phyloP scores from a whole-genome alignment of 2,888 invertebrate genomes.

The Diarsia rubi region DNA sequence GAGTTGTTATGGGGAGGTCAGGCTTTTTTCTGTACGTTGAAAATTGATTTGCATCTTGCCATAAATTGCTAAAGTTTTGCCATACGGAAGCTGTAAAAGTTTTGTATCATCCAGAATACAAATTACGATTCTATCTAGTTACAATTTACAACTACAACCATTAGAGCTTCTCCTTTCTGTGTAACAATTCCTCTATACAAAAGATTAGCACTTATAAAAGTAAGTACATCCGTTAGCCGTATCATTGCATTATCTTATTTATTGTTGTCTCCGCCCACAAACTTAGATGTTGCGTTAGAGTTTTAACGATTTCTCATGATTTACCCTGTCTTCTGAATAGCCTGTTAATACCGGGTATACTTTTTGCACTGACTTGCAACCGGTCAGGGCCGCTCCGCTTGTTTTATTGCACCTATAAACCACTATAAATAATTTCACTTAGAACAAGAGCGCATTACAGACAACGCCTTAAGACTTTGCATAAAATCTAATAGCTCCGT shows the following conservation, averaged over 20 bases:
- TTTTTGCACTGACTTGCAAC: constrained; percentile 83
- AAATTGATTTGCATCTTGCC: neutral
- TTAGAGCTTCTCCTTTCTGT: constrained; percentile 25
- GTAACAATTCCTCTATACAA: constrained; percentile 19
- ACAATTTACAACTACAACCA: constrained; percentile 13
- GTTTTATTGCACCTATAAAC: constrained; percentile 65
- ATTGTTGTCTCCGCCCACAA: constrained; percentile 76
- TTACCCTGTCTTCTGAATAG: constrained; percentile 74
- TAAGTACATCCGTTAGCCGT: constrained; percentile 58
- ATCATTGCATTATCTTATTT: constrained; percentile 77
- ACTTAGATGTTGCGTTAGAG: constrained; percentile 70
- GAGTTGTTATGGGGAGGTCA: neutral
- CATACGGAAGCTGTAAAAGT: neutral
- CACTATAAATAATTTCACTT: constrained; percentile 66
- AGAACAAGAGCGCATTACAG: constrained; percentile 51
- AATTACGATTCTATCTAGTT: constrained; percentile 23
- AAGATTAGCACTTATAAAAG: constrained; percentile 48
- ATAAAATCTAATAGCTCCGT: constrained; percentile 49
- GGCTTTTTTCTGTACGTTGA: neutral
- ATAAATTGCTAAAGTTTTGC: neutral
- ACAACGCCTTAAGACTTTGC: constrained; percentile 49
- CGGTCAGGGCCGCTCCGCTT: constrained; percentile 67
- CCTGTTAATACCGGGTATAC: constrained; percentile 78
- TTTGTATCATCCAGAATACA: constrained; percentile 13
- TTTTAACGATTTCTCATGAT: constrained; percentile 83